A percentile compares a stretch with the other conserved stretches of the same genome.
These are phyloP conservation scores for Nyctereutes procyonoides DNA, from an alignment of 2,113 vertebrate species.

Conservation along the genomic window DNA sequence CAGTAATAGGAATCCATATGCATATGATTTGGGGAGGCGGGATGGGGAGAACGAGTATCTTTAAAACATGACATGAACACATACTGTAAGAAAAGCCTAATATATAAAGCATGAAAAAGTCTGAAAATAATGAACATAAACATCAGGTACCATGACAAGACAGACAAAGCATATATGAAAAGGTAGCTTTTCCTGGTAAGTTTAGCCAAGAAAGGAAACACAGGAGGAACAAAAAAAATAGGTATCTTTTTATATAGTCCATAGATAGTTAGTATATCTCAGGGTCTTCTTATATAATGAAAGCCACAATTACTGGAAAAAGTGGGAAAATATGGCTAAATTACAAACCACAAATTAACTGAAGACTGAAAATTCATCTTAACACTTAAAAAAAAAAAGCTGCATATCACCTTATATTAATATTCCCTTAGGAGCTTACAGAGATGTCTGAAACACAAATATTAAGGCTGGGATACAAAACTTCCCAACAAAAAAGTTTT, in stretches of 20 bases:
- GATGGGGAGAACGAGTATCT: not conserved
- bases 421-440: slow-evolving; percentile 1
- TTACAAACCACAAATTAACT: slow-evolving; percentile 17
- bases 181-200: not conserved
- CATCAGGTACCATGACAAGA: not conserved
- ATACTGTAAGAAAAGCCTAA: not conserved
- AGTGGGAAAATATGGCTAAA: not conserved
- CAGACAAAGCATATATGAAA: not conserved
- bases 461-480: not conserved
- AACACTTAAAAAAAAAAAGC: not conserved
- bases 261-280: slow-evolving; percentile 24
- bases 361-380: slow-evolving; percentile 39
- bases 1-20: not conserved
- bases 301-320: not conserved
- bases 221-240: not conserved
- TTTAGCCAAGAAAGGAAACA: slow-evolving; percentile 5
- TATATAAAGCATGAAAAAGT: not conserved
- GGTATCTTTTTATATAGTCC: not conserved
- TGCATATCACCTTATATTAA: not conserved
- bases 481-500: slow-evolving; percentile 8
- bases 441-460: slow-evolving; percentile 9
- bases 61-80: not conserved
- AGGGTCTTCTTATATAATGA: not conserved
- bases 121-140: not conserved
- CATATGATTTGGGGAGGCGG: not conserved